Base-by-base conservation (phyloP, 2,113 vertebrate species). In the Cephalophus harveyi region DNA sequence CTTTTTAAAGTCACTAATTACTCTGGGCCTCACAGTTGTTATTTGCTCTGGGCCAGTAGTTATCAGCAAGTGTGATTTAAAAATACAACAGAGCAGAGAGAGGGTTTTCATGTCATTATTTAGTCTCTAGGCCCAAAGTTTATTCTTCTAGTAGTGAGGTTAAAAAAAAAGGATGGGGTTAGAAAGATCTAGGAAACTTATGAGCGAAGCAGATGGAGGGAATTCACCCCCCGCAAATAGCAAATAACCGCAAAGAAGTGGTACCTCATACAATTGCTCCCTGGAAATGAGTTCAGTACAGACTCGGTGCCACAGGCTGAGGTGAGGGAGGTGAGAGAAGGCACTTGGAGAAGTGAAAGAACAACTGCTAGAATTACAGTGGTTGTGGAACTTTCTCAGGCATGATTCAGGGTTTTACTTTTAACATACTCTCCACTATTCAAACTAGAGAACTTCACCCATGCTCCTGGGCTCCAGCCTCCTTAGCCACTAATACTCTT, bases 71-170 rank as follows among this genome's bases (percentile, higher is more conserved):
- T 84, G 2, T 55, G 82, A 71, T 15, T 54, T 36, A 88, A 94
- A 40, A 85, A 54, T 64, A 78, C 14, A 30, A 19, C 3, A 46
- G 71, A 78, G 62, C 13, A 17, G 23, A 33, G 40, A 81, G 33
- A 86, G n/a, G 48, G 60, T 90, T 79, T 88, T 40, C 55, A 59
- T 79, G 25, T 79, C 67, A 30, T 21, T 88, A 30, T 36, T 89
- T 88, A 86, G 76, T 55, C 12, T 84, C 14, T 28, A 84, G 33
- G 30, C 11, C 50, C 33, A 54, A 85, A 59, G 60, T 55, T 55
- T 87, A 91, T 94, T 95, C n/a, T 30, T 92, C 40, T 88, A 88
- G 23, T 27, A 96, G 62, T 82, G 14, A 96, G 8, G 17, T 90
- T 78, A 59, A 60, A 67, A 64, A 21, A n/a, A 52, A 10, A 15